Conservation (phyloP, 2,797 vertebrate species). For the Falco naumanni region DNA sequence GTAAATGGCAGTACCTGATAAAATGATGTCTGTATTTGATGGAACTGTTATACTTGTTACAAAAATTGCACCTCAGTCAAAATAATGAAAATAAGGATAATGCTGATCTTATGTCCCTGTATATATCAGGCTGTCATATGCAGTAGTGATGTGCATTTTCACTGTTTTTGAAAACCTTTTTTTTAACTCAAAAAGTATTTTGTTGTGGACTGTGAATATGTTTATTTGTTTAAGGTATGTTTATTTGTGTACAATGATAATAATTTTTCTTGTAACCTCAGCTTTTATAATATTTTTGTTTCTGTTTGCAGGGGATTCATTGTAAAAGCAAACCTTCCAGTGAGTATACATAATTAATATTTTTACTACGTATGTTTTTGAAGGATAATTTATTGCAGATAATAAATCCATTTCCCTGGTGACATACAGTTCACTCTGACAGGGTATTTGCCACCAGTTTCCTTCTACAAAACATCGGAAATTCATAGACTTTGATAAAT, state of each 20-base stretch:
- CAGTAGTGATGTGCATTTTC: not conserved
- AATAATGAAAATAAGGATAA: not conserved
- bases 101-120: not conserved
- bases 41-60: not conserved
- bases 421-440: not conserved
- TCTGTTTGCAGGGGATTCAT: constrained; percentile 69
- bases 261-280: not conserved
- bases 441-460: not conserved
- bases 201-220: not conserved
- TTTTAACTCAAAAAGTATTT: not conserved
- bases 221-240: not conserved
- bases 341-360: constrained; percentile 46
- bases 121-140: not conserved
- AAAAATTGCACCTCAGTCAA: not conserved
- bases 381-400: not conserved
- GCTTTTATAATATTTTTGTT: constrained; percentile 24
- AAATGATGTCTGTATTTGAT: not conserved
- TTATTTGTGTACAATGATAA: not conserved
- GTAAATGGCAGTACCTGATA: not conserved
- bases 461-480: not conserved
- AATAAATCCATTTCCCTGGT: not conserved
- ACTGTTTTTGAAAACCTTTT: not conserved
- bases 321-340: constrained; percentile 68
- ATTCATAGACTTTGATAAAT: not conserved
- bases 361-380: not conserved